Evolutionary conservation across 2,888 invertebrate species (phyloP).

Genomic region (Spatulosminthurus flaviceps): DNA sequence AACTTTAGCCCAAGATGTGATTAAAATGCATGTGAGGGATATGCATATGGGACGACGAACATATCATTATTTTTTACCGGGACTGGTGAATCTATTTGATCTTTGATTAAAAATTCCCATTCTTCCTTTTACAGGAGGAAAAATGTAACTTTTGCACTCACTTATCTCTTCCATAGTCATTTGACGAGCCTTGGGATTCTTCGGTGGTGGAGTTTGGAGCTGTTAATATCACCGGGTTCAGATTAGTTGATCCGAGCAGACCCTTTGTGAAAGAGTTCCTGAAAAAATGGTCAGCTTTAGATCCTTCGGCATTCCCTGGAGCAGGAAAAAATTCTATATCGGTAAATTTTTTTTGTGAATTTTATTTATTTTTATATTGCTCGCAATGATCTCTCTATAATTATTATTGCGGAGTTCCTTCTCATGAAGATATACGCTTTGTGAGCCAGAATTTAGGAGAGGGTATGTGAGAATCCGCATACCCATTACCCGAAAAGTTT

Average conservation of each 20-base stretch:
- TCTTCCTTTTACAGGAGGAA: not conserved
- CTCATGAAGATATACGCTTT: too few species aligned
- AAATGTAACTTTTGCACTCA: not conserved
- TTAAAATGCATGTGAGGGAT: conserved; percentile 88
- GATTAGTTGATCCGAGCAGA: conserved; percentile 86
- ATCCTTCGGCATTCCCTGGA: conserved; percentile 68
- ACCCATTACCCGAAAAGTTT: too few species aligned
- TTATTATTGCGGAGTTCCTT: too few species aligned
- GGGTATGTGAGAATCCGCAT: too few species aligned
- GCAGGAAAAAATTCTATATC: conserved; percentile 88
- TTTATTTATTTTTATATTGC: not conserved
- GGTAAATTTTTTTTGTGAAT: conserved; percentile 68
- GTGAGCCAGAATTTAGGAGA: too few species aligned
- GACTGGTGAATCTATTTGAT: conserved; percentile 74
- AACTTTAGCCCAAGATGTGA: conserved; percentile 88
- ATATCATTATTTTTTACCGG: conserved; percentile 91
- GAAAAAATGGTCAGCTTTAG: conserved; percentile 41
- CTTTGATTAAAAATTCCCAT: not conserved
- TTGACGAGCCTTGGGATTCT: conserved; percentile 95
- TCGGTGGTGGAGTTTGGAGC: conserved; percentile 96
- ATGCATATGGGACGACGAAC: conserved; percentile 87
- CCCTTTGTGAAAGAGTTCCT: conserved; percentile 77
- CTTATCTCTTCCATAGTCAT: conserved; percentile 74
- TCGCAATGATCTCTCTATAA: too few species aligned
- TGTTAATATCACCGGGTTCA: conserved; percentile 92